Evolutionary conservation across 2,888 invertebrate species (phyloP).

Genomic region (Sarcophaga subvicina): DNA sequence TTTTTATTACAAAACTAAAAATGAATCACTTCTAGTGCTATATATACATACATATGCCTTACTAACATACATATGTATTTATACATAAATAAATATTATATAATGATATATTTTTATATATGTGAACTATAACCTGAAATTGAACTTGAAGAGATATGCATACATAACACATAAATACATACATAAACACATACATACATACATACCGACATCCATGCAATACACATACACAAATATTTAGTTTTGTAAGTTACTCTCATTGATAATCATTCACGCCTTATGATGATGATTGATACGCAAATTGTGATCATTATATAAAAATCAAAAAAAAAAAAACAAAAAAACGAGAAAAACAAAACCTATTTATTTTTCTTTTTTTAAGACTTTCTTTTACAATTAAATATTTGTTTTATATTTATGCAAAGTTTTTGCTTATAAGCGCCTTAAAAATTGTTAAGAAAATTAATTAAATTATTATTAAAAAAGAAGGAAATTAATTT

Average conservation of each 20-base stretch:
- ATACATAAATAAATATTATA: too few species aligned
- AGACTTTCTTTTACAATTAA: slow-evolving; percentile 32
- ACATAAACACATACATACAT: too few species aligned
- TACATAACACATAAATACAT: not conserved
- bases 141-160: slow-evolving; percentile 50
- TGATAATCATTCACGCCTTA: slow-evolving; percentile 66
- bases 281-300: slow-evolving; percentile 60
- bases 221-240: slow-evolving; percentile 29
- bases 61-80: not conserved
- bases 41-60: slow-evolving; percentile 7
- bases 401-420: slow-evolving; percentile 30
- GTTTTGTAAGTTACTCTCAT: slow-evolving; percentile 67
- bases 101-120: slow-evolving; percentile 41
- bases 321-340: slow-evolving; percentile 22
- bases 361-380: slow-evolving; percentile 59
- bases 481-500: slow-evolving; percentile 30
- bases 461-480: slow-evolving; percentile 29
- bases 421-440: slow-evolving; percentile 20
- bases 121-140: slow-evolving; percentile 29
- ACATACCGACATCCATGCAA: too few species aligned
- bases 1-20: slow-evolving; percentile 12
- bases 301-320: slow-evolving; percentile 65
- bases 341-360: not conserved
- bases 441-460: slow-evolving; percentile 15
- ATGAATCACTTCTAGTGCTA: slow-evolving; percentile 49